Percentiles rank a stretch among this genome's conserved stretches.
Conservation (phyloP, 1,140 invertebrate genomes). For the Parasteatoda tepidariorum region DNA sequence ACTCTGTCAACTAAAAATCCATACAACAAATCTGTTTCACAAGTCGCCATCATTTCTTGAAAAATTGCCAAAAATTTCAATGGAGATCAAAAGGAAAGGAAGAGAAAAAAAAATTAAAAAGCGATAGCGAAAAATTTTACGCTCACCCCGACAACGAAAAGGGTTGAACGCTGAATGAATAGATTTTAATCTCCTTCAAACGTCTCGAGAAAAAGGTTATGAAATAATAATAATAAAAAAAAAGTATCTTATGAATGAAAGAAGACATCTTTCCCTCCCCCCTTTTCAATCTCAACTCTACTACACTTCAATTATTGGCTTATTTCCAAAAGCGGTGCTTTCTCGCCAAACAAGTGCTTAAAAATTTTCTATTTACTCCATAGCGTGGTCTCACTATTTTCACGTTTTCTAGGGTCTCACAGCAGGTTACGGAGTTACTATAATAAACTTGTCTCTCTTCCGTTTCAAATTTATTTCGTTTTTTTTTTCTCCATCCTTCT, state of each 20-base stretch:
- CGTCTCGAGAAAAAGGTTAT: not conserved
- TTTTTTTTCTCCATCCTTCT: not conserved
- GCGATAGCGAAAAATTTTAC: not conserved
- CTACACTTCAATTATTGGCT: not conserved
- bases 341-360: not conserved
- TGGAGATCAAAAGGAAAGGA: not conserved
- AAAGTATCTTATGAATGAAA: not conserved
- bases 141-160: not conserved
- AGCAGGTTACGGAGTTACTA: not conserved
- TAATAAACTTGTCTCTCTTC: not conserved
- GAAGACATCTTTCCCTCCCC: not conserved
- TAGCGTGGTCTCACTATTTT: not conserved
- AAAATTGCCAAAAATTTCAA: too few relatives aligned
- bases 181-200: too few relatives aligned
- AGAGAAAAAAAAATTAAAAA: not conserved
- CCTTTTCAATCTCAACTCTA: not conserved
- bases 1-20: too few relatives aligned
- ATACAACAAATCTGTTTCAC: too few relatives aligned
- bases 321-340: not conserved
- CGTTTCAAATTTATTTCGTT: not conserved
- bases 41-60: too few relatives aligned
- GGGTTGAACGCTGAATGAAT: too few relatives aligned
- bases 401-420: not conserved
- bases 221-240: not conserved
- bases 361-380: not conserved